Conservation (phyloP, 2,888 invertebrate genomes). For the Laothoe populi region DNA sequence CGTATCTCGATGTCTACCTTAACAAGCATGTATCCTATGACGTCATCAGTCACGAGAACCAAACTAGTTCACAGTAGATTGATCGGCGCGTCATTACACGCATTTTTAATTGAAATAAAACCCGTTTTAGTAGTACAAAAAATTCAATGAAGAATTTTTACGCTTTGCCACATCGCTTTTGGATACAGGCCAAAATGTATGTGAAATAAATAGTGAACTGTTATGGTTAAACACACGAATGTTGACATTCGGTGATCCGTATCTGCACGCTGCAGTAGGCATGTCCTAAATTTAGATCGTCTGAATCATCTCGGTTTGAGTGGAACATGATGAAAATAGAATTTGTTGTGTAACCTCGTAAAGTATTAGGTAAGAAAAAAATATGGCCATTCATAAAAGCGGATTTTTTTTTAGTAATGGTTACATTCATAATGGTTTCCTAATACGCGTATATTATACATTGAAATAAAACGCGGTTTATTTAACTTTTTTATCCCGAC, state of each 20-base stretch:
- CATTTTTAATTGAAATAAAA: constrained; percentile 11
- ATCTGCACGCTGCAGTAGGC: constrained; percentile 15
- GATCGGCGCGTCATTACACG: constrained; percentile 10
- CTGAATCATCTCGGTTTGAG: background rate
- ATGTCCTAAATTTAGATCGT: constrained; percentile 7
- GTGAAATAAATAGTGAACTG: constrained; percentile 21
- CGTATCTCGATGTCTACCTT: background rate
- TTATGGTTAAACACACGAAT: constrained; percentile 18
- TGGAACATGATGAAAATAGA: background rate
- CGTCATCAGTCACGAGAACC: constrained; percentile 4
- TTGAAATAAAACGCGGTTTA: too few species aligned
- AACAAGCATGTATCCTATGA: constrained; percentile 7
- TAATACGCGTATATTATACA: too few species aligned
- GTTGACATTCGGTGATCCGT: constrained; percentile 15
- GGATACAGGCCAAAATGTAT: constrained; percentile 17
- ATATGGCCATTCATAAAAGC: too few species aligned
- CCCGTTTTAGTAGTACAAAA: background rate
- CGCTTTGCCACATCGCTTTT: constrained; percentile 11
- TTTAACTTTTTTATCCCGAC: too few species aligned
- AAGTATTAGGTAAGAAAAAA: background rate
- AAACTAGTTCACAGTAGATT: constrained; percentile 3
- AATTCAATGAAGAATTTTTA: constrained; percentile 15
- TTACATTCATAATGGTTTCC: too few species aligned
- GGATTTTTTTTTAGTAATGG: too few species aligned
- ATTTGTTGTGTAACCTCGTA: background rate